Base-by-base conservation (phyloP, 30 jellyfish, hydroid and myxozoan species). In the Chironex yamaguchii region DNA sequence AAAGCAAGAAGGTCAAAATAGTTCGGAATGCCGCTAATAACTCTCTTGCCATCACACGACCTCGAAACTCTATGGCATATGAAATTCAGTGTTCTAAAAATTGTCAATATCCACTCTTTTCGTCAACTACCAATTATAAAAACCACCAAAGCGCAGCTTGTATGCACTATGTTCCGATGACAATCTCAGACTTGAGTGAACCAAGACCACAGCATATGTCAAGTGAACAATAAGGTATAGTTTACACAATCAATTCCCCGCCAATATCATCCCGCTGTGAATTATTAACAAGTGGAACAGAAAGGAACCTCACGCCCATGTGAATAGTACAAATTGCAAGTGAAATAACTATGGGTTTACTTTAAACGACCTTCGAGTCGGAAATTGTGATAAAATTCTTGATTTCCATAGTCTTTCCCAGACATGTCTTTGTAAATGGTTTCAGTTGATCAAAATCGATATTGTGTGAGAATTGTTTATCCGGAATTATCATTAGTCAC, bases 11-110 rank as follows among this genome's bases (percentile, higher is more conserved):
- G 17, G 76, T 54, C 54, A 86, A 21, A 29, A 86, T 84, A 11
- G 96, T 76, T 35, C 96, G 64, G 70, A 86, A 86, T 1, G 96
- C 96, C 0, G 96, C 96, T 6, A 76, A 23, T 9, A 86, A 34
- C 81, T 86, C 96, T 29, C 90, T 79, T 23, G 96, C 96, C 96
- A 86, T 86, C n/a, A n/a, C n/a, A n/a, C n/a, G n/a, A n/a, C n/a
- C n/a, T n/a, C n/a, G n/a, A n/a, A n/a, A n/a, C n/a, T n/a, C n/a
- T n/a, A n/a, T n/a, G n/a, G n/a, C n/a, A n/a, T n/a, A n/a, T n/a
- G 58, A 42, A 6, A 6, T 6, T 17, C 9, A 42, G 58, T 42
- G 58, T 6, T 9, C 17, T 6, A 42, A 42, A 9, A 42, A 6
- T 17, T 42, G 9, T 42, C 58, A 42, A 42, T 6, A 42, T 42